phyloP scores from a whole-genome alignment of 2,797 vertebrate species.

The Sebastes minor region DNA sequence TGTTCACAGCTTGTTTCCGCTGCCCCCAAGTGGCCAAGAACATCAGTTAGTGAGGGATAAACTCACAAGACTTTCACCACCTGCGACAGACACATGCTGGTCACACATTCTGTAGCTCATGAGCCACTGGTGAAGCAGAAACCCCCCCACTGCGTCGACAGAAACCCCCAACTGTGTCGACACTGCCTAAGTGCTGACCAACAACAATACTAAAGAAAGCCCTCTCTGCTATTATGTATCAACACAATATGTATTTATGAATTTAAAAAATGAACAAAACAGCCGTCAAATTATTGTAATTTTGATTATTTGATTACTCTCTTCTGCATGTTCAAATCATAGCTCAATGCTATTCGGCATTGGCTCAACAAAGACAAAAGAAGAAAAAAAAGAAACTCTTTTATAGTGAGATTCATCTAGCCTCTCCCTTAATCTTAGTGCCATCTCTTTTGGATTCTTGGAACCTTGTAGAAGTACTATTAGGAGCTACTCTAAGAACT shows the following conservation, averaged over 20 bases:
- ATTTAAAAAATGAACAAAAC: background rate
- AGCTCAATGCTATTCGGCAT: background rate
- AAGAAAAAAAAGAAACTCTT: background rate
- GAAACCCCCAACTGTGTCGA: background rate
- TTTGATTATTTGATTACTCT: background rate
- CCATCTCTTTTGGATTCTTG: conserved; percentile 9
- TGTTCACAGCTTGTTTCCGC: background rate
- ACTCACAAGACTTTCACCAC: background rate
- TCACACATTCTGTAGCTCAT: background rate
- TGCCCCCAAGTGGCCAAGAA: background rate
- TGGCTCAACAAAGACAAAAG: conserved; percentile 6
- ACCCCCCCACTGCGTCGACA: background rate
- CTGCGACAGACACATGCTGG: background rate
- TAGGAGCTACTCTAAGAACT: background rate
- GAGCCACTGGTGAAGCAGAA: background rate
- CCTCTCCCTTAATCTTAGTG: conserved; percentile 7
- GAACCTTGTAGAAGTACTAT: conserved; percentile 15
- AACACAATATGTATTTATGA: background rate
- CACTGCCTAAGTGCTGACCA: background rate
- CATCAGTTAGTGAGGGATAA: background rate
- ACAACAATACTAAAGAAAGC: background rate
- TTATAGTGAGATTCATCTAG: conserved; percentile 3
- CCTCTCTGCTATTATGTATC: background rate
- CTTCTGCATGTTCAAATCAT: background rate
- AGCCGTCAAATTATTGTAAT: background rate